These are phyloP conservation scores for Spodoptera litura DNA, from an alignment of 1,140 invertebrate species.

Conservation along the genomic window DNA sequence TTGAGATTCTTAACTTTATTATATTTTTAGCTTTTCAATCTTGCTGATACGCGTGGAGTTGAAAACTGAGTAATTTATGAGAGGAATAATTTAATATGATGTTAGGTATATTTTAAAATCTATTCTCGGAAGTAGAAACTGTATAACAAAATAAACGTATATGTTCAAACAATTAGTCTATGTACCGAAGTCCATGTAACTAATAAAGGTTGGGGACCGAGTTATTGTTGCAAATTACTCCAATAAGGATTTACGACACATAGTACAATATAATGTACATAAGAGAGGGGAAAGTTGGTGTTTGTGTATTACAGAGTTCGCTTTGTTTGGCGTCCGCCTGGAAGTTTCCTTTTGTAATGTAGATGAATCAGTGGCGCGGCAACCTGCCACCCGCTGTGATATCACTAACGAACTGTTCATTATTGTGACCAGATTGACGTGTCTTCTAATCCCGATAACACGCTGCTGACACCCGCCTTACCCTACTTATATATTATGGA, in stretches of 20 bases:
- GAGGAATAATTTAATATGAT: too few species aligned
- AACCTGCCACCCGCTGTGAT: slow-evolving; percentile 28
- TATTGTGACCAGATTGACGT: slow-evolving; percentile 34
- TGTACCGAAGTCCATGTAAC: slow-evolving; percentile 7
- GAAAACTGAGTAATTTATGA: too few species aligned
- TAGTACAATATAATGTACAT: slow-evolving; percentile 25
- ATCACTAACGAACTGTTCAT: slow-evolving; percentile 27
- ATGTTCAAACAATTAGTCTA: slow-evolving; percentile 14
- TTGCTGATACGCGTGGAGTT: too few species aligned
- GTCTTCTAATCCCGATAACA: slow-evolving; percentile 20
- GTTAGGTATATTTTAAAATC: too few species aligned
- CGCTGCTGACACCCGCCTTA: slow-evolving; percentile 1
- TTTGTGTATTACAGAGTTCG: slow-evolving; percentile 37
- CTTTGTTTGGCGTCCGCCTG: slow-evolving; percentile 37
- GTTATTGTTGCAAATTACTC: slow-evolving; percentile 57
- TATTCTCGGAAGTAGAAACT: background rate
- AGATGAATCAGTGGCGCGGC: slow-evolving; percentile 18
- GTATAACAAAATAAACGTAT: background rate
- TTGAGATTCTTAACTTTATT: too few species aligned
- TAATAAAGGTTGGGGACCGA: slow-evolving; percentile 47
- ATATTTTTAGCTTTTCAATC: too few species aligned
- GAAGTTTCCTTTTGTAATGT: slow-evolving; percentile 40
- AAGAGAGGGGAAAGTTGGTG: slow-evolving; percentile 39
- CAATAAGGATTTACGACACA: slow-evolving; percentile 38
- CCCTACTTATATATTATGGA: background rate